phyloP scores from a whole-genome alignment of 1,140 invertebrate genomes.

The Ceratina japonica region DNA sequence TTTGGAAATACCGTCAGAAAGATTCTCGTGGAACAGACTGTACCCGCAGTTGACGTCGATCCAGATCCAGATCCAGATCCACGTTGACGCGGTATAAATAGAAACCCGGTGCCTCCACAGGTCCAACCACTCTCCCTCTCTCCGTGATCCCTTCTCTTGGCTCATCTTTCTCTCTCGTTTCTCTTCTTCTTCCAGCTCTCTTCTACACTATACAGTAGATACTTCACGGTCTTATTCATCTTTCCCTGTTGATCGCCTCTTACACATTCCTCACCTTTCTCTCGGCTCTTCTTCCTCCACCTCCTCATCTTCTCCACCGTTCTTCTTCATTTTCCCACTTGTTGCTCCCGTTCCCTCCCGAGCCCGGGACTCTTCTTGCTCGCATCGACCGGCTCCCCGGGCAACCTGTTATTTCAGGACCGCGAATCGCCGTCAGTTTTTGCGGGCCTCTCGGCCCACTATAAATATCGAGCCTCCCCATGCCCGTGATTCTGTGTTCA shows the following conservation, averaged over 20 bases:
- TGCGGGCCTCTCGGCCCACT: slow-evolving; percentile 64
- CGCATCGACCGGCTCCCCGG: slow-evolving; percentile 43
- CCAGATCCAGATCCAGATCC: slow-evolving; percentile 69
- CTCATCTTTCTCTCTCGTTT: slow-evolving; percentile 21
- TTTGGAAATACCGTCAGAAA: neutral
- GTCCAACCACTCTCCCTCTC: slow-evolving; percentile 54
- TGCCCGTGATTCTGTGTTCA: slow-evolving; percentile 40
- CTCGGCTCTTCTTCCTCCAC: slow-evolving; percentile 26
- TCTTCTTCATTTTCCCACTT: slow-evolving; percentile 52
- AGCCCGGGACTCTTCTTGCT: slow-evolving; percentile 3
- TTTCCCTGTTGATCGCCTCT: slow-evolving; percentile 8
- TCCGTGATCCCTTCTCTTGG: slow-evolving; percentile 21
- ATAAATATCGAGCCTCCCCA: slow-evolving; percentile 70
- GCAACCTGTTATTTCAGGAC: slow-evolving; percentile 78
- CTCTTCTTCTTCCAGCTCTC: neutral
- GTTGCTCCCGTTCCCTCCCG: neutral
- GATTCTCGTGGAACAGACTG: neutral
- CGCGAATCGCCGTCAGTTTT: slow-evolving; percentile 72
- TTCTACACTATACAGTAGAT: no score
- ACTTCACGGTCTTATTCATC: slow-evolving; percentile 30
- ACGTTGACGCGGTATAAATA: slow-evolving; percentile 70
- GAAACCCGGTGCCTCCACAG: slow-evolving; percentile 62
- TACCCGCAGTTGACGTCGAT: slow-evolving; percentile 59
- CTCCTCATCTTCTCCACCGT: slow-evolving; percentile 42
- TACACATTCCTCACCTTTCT: slow-evolving; percentile 24